Conservation (phyloP, 2,888 invertebrate species). For the Clistopyga incitator region DNA sequence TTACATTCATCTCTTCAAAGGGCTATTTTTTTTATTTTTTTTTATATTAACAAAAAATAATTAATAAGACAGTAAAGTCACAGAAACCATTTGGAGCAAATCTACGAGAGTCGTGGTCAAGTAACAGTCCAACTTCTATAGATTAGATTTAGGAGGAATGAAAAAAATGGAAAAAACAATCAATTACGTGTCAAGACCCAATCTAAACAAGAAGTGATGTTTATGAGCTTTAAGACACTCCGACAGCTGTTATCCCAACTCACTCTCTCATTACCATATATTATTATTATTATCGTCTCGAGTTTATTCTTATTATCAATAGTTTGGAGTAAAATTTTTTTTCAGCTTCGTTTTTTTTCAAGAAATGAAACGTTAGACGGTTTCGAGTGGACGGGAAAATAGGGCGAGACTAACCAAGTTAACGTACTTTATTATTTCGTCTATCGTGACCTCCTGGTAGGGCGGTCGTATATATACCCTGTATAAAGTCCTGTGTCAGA, state of each 20-base stretch:
- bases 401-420: not conserved
- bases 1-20: too few species aligned
- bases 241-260: not conserved
- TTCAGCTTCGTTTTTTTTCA: too few species aligned
- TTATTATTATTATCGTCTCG: not conserved
- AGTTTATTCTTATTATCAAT: not conserved
- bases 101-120: too few species aligned
- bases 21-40: too few species aligned
- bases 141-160: too few species aligned
- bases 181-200: not conserved
- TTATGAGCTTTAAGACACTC: not conserved
- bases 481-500: slow-evolving; percentile 67
- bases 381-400: not conserved
- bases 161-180: slow-evolving; percentile 14
- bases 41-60: too few species aligned
- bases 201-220: not conserved
- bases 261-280: not conserved
- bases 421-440: slow-evolving; percentile 6
- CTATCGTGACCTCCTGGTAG: slow-evolving; percentile 8
- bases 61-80: too few species aligned
- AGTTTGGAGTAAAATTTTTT: too few species aligned
- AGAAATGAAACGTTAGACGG: not conserved
- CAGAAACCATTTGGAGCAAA: too few species aligned
- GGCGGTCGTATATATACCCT: not conserved
- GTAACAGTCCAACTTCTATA: too few species aligned